Evolutionary conservation across 2,888 invertebrate genomes (phyloP).

Genomic region (Epinotia bilunana): DNA sequence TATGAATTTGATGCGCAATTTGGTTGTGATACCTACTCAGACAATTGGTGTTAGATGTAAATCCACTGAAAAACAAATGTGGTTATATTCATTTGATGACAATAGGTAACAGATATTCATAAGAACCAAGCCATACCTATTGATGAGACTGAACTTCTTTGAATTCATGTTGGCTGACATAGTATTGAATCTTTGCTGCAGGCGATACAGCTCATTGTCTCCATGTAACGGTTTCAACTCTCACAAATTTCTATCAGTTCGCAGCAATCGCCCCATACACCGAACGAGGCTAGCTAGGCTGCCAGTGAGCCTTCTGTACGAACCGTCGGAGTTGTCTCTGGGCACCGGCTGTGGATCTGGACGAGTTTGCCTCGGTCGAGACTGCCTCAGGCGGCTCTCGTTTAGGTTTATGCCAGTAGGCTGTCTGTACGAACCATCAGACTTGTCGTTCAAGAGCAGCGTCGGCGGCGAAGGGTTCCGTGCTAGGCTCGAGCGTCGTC

Average conservation of each 20-base stretch:
- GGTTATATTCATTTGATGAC: not conserved
- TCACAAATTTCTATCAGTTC: not conserved
- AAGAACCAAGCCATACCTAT: conserved; percentile 8
- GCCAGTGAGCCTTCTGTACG: conserved; percentile 11
- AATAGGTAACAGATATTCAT: not conserved
- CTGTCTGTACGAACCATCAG: conserved; percentile 30
- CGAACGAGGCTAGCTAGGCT: not conserved
- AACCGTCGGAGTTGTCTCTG: not conserved
- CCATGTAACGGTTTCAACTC: not conserved
- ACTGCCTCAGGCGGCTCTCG: not conserved
- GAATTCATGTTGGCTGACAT: not conserved
- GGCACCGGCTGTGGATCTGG: not conserved
- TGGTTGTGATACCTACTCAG: not conserved
- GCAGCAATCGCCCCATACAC: conserved; percentile 4
- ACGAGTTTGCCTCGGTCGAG: not conserved
- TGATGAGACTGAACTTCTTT: not conserved
- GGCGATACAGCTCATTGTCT: not conserved
- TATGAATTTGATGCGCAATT: not conserved
- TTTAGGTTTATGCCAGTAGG: not conserved
- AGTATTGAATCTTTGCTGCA: not conserved
- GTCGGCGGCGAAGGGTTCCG: conserved; percentile 54
- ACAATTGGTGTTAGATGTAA: not conserved
- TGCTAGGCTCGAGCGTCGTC: conserved; percentile 57
- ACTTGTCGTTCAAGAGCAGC: conserved; percentile 58
- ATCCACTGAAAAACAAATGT: conserved; percentile 2